A percentile compares a stretch with the other conserved stretches of the same genome.
Conservation (phyloP, 2,113 vertebrate species). For the Kryptolebias marmoratus region DNA sequence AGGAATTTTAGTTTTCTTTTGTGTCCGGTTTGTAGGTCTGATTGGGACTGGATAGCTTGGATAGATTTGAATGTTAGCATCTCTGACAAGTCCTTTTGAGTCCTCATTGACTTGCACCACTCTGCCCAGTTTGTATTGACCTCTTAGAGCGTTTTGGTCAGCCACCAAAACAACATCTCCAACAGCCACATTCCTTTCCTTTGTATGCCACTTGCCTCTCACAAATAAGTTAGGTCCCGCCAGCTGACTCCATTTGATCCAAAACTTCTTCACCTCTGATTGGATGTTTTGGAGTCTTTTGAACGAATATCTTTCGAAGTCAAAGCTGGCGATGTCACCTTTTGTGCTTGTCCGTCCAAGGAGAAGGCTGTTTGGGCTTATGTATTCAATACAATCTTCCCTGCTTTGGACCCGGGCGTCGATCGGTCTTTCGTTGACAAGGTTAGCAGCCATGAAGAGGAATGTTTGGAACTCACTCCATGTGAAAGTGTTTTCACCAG, state of each 20-base stretch:
- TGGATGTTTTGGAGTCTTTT: slow-evolving; percentile 31
- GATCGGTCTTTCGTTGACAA: slow-evolving; percentile 38
- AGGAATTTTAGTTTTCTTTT: no score
- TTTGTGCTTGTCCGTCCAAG: slow-evolving; percentile 12
- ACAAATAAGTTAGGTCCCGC: slow-evolving; percentile 43
- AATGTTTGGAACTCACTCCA: background rate
- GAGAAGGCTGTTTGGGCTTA: slow-evolving; percentile 36
- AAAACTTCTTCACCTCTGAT: slow-evolving; percentile 21
- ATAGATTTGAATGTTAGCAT: slow-evolving; percentile 16
- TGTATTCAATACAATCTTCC: slow-evolving; percentile 38
- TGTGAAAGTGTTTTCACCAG: background rate
- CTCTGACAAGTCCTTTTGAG: slow-evolving; percentile 10
- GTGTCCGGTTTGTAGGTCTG: no score
- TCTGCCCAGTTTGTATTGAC: slow-evolving; percentile 17
- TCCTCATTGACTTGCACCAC: slow-evolving; percentile 12
- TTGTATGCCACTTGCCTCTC: slow-evolving; percentile 40
- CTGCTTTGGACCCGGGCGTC: slow-evolving; percentile 26
- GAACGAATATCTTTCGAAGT: slow-evolving; percentile 38
- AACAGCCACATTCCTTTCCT: slow-evolving; percentile 10
- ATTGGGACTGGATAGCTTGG: background rate
- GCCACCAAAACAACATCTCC: slow-evolving; percentile 34
- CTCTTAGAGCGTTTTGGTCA: slow-evolving; percentile 19
- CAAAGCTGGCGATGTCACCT: slow-evolving; percentile 14
- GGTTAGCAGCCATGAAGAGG: slow-evolving; percentile 26
- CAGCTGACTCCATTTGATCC: slow-evolving; percentile 18